These are phyloP conservation scores for Mactromeris polynyma DNA, from an alignment of 2,888 invertebrate genomes.

Conservation along the genomic window DNA sequence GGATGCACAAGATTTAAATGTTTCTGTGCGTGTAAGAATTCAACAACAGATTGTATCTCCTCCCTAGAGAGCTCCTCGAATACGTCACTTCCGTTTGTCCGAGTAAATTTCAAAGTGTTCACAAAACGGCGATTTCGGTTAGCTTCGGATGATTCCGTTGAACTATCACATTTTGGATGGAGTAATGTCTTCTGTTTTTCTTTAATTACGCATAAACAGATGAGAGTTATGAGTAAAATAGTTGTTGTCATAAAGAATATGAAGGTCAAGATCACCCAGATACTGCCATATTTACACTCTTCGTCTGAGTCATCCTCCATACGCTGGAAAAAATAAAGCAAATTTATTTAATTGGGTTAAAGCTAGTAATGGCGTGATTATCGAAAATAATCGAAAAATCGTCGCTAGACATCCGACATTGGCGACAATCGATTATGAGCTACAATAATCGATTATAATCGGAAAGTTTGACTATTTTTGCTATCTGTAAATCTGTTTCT, in stretches of 20 bases:
- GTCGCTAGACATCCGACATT: no score
- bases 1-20: conserved; percentile 70
- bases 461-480: no score
- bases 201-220: conserved; percentile 40
- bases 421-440: no score
- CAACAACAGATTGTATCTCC: conserved; percentile 75
- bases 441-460: no score
- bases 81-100: conserved; percentile 70
- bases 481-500: no score
- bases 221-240: conserved; percentile 47
- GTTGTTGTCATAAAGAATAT: conserved; percentile 51
- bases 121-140: conserved; percentile 17
- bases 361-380: no score
- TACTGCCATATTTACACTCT: conserved; percentile 14
- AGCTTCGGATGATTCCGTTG: conserved; percentile 4
- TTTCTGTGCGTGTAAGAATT: conserved; percentile 70
- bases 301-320: conserved; percentile 13
- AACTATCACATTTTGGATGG: neutral
- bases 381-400: no score
- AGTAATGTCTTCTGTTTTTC: conserved; percentile 25
- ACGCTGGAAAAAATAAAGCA: conserved; percentile 13
- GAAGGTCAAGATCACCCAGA: conserved; percentile 58
- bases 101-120: conserved; percentile 11
- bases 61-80: conserved; percentile 75
- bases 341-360: no score